phyloP scores from a whole-genome alignment of 2,113 vertebrate species.

The Trachemys scripta region DNA sequence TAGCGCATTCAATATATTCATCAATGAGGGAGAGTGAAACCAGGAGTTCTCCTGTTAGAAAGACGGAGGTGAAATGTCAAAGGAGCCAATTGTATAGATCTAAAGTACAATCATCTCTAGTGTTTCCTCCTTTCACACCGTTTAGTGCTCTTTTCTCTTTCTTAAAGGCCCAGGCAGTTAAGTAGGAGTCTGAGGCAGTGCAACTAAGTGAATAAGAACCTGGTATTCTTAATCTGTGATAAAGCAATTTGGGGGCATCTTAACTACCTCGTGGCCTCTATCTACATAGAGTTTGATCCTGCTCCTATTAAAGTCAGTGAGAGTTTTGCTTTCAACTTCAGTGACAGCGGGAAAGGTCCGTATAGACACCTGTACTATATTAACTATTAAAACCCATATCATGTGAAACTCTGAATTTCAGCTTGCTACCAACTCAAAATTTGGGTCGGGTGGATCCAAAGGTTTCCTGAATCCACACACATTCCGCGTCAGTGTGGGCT shows the following conservation, averaged over 20 bases:
- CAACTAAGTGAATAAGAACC: background rate
- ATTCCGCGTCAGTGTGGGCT: rapidly evolving
- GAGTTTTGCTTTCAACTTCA: background rate
- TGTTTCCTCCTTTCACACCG: background rate
- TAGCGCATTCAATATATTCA: slow-evolving; percentile 17
- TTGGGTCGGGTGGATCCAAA: background rate
- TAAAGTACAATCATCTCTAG: background rate
- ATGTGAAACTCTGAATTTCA: background rate
- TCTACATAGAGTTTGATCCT: background rate
- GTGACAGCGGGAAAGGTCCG: background rate
- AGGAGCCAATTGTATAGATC: background rate
- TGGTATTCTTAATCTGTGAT: background rate
- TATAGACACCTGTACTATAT: background rate
- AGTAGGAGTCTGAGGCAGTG: background rate
- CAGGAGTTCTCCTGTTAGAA: background rate
- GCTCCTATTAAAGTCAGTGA: background rate
- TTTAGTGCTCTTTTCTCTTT: background rate
- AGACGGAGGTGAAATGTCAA: background rate
- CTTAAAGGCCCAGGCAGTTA: background rate
- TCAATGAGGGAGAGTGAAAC: background rate
- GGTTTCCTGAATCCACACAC: background rate
- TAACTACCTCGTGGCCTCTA: background rate
- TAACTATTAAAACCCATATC: background rate
- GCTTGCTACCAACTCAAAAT: background rate
- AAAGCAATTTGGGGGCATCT: background rate